Conservation (phyloP, 2,797 vertebrate species). For the Dallia pectoralis region DNA sequence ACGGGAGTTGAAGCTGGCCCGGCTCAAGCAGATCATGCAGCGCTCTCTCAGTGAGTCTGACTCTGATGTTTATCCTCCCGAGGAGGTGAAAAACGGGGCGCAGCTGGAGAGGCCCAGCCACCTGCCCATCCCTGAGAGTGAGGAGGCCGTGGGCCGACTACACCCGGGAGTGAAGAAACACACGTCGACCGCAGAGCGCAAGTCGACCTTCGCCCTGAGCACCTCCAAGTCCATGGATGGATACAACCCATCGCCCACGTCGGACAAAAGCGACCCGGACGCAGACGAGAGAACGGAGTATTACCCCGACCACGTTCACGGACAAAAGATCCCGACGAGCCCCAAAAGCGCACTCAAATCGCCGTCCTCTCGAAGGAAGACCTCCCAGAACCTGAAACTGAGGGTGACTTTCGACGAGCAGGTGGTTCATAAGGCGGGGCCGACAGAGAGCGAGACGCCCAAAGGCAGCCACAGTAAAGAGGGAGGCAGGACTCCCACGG, state of each 20-base stretch:
- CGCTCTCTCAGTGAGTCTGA: constrained; percentile 91
- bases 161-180: constrained; percentile 85
- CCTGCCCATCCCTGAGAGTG: constrained; percentile 82
- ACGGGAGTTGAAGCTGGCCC: constrained; percentile 86
- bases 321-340: constrained; percentile 86
- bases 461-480: constrained; percentile 77
- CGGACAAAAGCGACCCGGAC: constrained; percentile 83
- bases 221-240: constrained; percentile 82
- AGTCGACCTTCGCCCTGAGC: constrained; percentile 82
- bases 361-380: constrained; percentile 91
- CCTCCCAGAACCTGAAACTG: constrained; percentile 92
- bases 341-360: constrained; percentile 98
- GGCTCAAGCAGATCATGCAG: constrained; percentile 92
- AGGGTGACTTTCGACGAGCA: constrained; percentile 97
- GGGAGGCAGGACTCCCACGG: constrained; percentile 54
- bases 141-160: constrained; percentile 76
- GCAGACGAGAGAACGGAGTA: constrained; percentile 75
- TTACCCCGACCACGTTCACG: constrained; percentile 54
- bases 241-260: constrained; percentile 85
- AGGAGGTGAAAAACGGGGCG: constrained; percentile 82
- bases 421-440: constrained; percentile 78
- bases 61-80: constrained; percentile 82
- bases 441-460: constrained; percentile 46
- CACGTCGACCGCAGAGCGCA: constrained; percentile 71
- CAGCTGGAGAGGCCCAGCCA: constrained; percentile 82